Evolutionary conservation across 2,113 vertebrate species (phyloP).

Genomic region (Protomyctophum bolini): DNA sequence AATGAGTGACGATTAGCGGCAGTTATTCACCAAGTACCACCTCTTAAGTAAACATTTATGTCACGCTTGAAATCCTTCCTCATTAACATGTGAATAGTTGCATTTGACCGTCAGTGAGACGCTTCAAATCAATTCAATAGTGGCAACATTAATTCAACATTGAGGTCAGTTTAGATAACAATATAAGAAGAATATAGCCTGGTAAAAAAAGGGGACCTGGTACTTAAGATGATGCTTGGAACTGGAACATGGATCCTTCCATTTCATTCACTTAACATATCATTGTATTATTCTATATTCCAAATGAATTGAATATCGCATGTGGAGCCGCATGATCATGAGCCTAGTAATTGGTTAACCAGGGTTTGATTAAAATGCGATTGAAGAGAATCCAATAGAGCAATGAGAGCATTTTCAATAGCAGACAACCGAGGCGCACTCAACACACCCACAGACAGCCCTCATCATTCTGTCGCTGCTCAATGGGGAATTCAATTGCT

Average conservation of each 20-base stretch:
- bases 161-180: neutral
- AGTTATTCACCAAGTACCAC: slow-evolving; percentile 43
- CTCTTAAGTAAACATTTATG: slow-evolving; percentile 63
- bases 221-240: slow-evolving; percentile 15
- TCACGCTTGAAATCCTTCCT: slow-evolving; percentile 52
- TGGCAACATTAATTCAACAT: neutral
- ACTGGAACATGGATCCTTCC: slow-evolving; percentile 16
- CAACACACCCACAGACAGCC: slow-evolving; percentile 67
- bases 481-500: slow-evolving; percentile 58
- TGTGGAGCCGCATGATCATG: slow-evolving; percentile 18
- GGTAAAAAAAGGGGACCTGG: slow-evolving; percentile 13
- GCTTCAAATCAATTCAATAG: neutral
- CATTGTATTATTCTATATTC: slow-evolving; percentile 1
- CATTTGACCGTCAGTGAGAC: slow-evolving; percentile 19
- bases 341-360: slow-evolving; percentile 56
- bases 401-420: slow-evolving; percentile 57
- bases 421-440: slow-evolving; percentile 60
- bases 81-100: slow-evolving; percentile 61
- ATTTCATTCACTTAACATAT: slow-evolving; percentile 41
- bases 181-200: neutral
- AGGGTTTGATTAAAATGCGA: slow-evolving; percentile 47
- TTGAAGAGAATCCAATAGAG: slow-evolving; percentile 61
- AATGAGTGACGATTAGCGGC: slow-evolving; percentile 39
- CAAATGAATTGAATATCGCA: slow-evolving; percentile 43
- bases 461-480: slow-evolving; percentile 49